These are phyloP conservation scores for Cryptotis parvus DNA, from an alignment of 2,113 vertebrate genomes.

Conservation along the genomic window DNA sequence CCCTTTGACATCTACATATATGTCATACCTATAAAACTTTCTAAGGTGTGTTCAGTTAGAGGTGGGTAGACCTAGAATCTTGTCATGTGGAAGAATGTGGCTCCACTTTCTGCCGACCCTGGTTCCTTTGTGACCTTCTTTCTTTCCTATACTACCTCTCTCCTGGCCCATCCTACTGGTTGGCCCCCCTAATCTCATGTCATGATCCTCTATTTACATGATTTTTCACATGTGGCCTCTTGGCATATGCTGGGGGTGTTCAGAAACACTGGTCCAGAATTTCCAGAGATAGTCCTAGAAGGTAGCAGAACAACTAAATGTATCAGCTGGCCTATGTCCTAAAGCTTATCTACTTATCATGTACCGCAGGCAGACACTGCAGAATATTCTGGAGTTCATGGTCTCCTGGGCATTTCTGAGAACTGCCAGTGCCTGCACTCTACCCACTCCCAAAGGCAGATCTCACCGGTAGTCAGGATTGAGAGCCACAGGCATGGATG, in stretches of 20 bases:
- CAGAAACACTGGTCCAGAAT: too few relatives aligned
- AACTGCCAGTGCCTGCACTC: neutral
- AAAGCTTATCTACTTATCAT: neutral
- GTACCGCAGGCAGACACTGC: neutral
- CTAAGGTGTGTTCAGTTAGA: slow-evolving; percentile 84
- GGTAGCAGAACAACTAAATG: neutral
- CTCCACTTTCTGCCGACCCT: too few relatives aligned
- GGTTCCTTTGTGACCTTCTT: too few relatives aligned
- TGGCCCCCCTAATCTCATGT: too few relatives aligned
- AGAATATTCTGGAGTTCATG: neutral
- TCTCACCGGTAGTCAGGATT: neutral
- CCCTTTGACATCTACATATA: slow-evolving; percentile 87
- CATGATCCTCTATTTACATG: too few relatives aligned
- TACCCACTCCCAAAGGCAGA: neutral
- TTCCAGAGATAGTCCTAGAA: neutral
- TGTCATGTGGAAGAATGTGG: neutral
- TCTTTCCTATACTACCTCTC: too few relatives aligned
- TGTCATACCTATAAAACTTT: slow-evolving; percentile 89
- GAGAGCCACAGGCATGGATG: neutral
- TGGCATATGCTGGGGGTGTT: too few relatives aligned
- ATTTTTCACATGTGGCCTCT: too few relatives aligned
- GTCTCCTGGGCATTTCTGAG: neutral
- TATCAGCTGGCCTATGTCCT: neutral
- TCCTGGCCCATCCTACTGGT: too few relatives aligned
- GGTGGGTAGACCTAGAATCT: slow-evolving; percentile 33